Evolutionary conservation across 1,140 invertebrate species (phyloP).

Genomic region (Drosophila varians): DNA sequence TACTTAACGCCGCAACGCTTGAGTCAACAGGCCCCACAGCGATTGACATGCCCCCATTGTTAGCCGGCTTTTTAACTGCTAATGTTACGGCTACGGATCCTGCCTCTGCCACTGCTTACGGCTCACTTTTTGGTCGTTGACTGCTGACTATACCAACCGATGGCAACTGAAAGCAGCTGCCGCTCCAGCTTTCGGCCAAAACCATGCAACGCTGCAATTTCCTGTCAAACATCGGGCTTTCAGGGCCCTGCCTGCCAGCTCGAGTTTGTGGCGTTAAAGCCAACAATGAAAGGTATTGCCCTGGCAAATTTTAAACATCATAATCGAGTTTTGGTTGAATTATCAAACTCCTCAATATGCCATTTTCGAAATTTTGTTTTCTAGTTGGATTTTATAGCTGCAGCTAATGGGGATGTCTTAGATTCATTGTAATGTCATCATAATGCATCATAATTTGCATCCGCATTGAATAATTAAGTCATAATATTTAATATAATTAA

Average conservation of each 20-base stretch:
- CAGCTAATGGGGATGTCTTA: no score
- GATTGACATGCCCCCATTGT: conserved; percentile 69
- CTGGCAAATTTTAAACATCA: conserved; percentile 30
- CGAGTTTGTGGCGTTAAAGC: conserved; percentile 31
- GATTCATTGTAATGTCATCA: no score
- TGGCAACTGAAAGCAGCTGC: background rate
- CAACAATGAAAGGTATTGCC: conserved; percentile 13
- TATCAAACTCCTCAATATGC: no score
- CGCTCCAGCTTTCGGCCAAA: background rate
- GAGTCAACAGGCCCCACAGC: conserved; percentile 58
- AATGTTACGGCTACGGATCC: conserved; percentile 31
- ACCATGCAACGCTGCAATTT: conserved; percentile 54
- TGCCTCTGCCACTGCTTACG: conserved; percentile 16
- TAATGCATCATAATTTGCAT: no score
- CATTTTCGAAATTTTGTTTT: no score
- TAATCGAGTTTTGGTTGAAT: conserved; percentile 8
- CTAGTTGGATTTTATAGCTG: background rate
- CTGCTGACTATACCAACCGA: conserved; percentile 11
- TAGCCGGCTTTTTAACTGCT: conserved; percentile 47
- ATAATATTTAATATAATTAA: no score
- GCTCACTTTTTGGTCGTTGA: conserved; percentile 9
- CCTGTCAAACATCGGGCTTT: conserved; percentile 25
- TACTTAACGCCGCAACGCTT: conserved; percentile 75
- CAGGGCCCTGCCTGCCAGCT: conserved; percentile 5
- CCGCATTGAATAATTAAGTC: no score